Evolutionary conservation across 2,797 vertebrate species (phyloP).

Genomic region (Merluccius polli): DNA sequence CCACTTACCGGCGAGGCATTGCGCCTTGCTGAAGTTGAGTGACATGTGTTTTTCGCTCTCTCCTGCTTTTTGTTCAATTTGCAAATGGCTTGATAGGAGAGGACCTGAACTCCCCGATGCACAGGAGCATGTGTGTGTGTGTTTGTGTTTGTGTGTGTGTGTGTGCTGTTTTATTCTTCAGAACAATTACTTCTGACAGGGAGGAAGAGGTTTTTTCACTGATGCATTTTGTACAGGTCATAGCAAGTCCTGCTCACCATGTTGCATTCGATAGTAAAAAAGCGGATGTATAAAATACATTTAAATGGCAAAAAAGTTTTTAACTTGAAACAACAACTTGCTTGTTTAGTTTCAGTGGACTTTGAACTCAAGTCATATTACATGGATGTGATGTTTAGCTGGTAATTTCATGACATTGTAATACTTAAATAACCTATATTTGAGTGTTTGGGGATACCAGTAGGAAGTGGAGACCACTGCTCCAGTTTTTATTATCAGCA

Average conservation of each 20-base stretch:
- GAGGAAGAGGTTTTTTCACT: conserved; percentile 16
- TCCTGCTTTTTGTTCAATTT: conserved; percentile 37
- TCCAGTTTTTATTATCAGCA: no score
- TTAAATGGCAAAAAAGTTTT: background rate
- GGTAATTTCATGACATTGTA: no score
- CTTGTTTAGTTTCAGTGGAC: background rate
- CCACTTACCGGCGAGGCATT: conserved; percentile 44
- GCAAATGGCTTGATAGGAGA: conserved; percentile 60
- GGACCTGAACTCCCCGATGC: conserved; percentile 45
- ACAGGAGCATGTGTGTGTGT: conserved; percentile 13
- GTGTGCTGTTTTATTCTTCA: conserved; percentile 65
- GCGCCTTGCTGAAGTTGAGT: conserved; percentile 39
- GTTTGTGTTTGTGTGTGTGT: conserved; percentile 35
- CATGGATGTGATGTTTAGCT: no score
- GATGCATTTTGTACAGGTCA: conserved; percentile 24
- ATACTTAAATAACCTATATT: no score
- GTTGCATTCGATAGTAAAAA: conserved; percentile 28
- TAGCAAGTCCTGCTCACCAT: conserved; percentile 29
- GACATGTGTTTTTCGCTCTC: conserved; percentile 55
- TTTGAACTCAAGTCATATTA: no score
- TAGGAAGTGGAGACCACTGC: no score
- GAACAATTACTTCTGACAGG: conserved; percentile 49
- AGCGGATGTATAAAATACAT: conserved; percentile 12
- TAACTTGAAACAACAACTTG: background rate
- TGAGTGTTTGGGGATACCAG: no score